Percentiles rank a stretch among this genome's conserved stretches.
Conservation (phyloP, 1,140 invertebrate species). For the Brachionus koreanus region DNA sequence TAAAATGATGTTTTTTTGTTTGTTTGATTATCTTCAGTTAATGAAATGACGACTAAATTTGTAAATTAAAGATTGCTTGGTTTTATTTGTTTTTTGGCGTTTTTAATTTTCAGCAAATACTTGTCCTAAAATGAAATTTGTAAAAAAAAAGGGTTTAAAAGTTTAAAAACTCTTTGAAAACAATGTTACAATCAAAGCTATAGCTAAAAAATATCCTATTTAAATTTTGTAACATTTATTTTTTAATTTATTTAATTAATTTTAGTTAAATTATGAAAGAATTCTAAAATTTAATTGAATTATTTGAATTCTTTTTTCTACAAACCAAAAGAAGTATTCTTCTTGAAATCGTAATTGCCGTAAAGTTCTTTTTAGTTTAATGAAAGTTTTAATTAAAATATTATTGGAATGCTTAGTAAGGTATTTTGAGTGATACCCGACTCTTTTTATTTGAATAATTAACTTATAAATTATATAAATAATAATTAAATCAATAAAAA, state of each 20-base stretch:
- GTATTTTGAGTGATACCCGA: background rate
- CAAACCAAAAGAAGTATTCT: background rate
- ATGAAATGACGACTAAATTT: background rate
- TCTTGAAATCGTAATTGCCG: background rate
- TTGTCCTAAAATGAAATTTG: background rate
- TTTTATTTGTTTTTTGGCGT: conserved; percentile 4
- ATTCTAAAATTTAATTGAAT: background rate
- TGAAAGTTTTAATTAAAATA: background rate
- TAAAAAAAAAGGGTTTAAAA: background rate
- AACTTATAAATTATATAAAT: background rate
- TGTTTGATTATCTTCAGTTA: background rate
- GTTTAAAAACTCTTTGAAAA: background rate
- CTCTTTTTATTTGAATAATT: background rate
- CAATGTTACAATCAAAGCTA: background rate
- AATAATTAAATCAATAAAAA: background rate
- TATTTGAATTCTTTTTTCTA: background rate
- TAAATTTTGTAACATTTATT: background rate
- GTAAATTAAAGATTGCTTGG: conserved; percentile 7
- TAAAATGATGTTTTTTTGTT: background rate
- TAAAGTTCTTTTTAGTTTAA: conserved; percentile 1
- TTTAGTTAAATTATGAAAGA: background rate
- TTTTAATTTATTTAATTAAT: background rate
- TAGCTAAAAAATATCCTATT: background rate
- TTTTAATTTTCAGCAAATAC: background rate
- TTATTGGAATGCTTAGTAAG: background rate